Evolutionary conservation across 1,140 invertebrate genomes (phyloP), one percentile per base, ranked within the genome.

Genomic region (Micrasema longulum): DNA sequence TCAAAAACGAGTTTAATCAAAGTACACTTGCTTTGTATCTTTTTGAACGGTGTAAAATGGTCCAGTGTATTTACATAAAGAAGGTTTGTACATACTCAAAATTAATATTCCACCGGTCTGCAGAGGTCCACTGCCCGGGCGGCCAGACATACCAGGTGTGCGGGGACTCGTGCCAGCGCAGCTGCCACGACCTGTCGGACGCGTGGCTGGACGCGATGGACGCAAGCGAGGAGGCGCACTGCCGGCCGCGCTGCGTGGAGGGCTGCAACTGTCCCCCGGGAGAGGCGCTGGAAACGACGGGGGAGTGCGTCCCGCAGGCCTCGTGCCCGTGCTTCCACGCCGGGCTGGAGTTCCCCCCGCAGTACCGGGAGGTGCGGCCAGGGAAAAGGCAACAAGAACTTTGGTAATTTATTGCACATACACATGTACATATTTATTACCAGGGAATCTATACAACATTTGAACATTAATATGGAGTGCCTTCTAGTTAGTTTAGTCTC

Each of bases 221-320:
- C 47, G 31, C 36, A 6, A 43, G 62, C 11, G 71, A 76, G 23
- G 74, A 72, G 77, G 18, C 78, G 81, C 45, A 76, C 0, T 93
- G 92, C 79, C 83, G 81, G 45, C 85, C 87, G 12, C 85, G 83
- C 36, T 97, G 95, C 78, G 91, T 95, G 0, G 95, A 96, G 80
- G 95, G 95, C 1, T 97, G 95, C 81, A 92, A 93, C 69, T 97
- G 95, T 80, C 92, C 94, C 0, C 81, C 86, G 48, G 94, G 93
- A 14, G 85, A 91, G 80, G 89, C 93, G 1, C 80, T 96, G 22
- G 88, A 92, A 71, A 84, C 88, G 6, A 82, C 86, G 11, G 91
- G 91, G 9, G 87, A 91, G 55, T 97, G 95, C 79, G 88, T 97
- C 31, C 89, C 90, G 0, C 87, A 93, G 16, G 87, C 87, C 0